Conservation (phyloP, 2,113 vertebrate species). For the Danio rerio region GRCz12tu NC_133186.1:18098501-18099000, state of each 20-base stretch:
- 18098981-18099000: too few relatives aligned
- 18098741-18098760: not conserved
- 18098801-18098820: not conserved
- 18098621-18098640: constrained; percentile 51
- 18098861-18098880: not conserved
- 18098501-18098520: constrained; percentile 19
- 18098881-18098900: too few relatives aligned
- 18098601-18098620: constrained; percentile 63
- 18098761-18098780: constrained; percentile 22
- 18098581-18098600: constrained; percentile 72
- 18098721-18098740: constrained; percentile 12
- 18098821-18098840: not conserved
- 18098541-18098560: constrained; percentile 53
- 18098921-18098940: too few relatives aligned
- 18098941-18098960: too few relatives aligned
- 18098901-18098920: too few relatives aligned
- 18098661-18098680: constrained; percentile 12
- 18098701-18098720: constrained; percentile 34
- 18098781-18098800: constrained; percentile 10
- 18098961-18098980: too few relatives aligned
- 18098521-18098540: constrained; percentile 43
- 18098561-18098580: constrained; percentile 64
- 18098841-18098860: not conserved
- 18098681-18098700: constrained; percentile 10
- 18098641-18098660: constrained; percentile 50